Conservation (phyloP, 2,113 vertebrate species). For the Natator depressus region DNA sequence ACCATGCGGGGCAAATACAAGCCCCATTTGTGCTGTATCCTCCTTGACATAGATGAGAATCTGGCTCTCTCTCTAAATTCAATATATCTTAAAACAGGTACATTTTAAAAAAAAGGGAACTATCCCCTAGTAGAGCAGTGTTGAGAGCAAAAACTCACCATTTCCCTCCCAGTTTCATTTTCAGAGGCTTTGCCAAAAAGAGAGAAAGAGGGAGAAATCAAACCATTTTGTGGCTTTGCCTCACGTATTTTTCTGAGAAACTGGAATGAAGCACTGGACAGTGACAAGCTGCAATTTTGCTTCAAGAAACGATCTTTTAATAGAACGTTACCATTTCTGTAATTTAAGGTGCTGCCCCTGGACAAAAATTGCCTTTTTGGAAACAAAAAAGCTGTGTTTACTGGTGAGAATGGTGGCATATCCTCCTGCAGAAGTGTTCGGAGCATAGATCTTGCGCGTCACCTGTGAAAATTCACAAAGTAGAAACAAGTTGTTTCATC, state of each 20-base stretch:
- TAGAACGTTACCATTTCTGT: too few species aligned
- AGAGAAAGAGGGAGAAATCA: background rate
- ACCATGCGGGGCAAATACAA: background rate
- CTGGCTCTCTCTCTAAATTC: background rate
- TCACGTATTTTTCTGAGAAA: background rate
- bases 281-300: background rate
- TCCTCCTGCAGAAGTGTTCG: background rate
- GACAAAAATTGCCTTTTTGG: background rate
- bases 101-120: background rate
- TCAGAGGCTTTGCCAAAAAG: background rate
- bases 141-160: background rate
- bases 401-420: background rate
- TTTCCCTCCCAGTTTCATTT: background rate
- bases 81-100: background rate
- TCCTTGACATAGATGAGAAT: background rate
- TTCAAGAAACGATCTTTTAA: background rate
- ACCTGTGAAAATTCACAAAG: constrained; percentile 1
- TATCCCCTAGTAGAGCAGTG: background rate
- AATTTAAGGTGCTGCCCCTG: background rate
- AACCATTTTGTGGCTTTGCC: background rate
- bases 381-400: background rate
- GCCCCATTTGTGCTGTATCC: background rate
- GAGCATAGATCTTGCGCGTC: background rate
- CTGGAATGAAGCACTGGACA: background rate
- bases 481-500: background rate